phyloP scores from a whole-genome alignment of 2,888 invertebrate genomes.

The Ennomos quercinarius region DNA sequence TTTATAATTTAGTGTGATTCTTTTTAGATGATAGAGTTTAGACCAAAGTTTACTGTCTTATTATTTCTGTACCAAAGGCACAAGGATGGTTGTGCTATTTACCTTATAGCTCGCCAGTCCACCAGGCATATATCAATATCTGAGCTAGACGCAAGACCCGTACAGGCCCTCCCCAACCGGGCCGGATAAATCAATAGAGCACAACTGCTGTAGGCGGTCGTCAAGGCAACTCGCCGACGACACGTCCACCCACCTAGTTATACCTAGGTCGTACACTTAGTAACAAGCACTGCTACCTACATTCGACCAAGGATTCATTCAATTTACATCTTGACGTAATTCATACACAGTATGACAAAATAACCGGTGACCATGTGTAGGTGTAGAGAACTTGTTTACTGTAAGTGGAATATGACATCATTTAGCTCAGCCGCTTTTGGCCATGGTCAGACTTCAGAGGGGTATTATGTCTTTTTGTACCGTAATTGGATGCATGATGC shows the following conservation, averaged over 20 bases:
- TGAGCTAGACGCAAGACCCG: too few species aligned
- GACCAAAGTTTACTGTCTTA: too few species aligned
- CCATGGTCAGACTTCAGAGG: constrained; percentile 36
- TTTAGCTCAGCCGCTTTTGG: constrained; percentile 38
- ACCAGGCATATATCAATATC: too few species aligned
- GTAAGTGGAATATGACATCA: constrained; percentile 52
- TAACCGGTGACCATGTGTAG: constrained; percentile 7
- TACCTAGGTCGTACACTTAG: constrained; percentile 4
- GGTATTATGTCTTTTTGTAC: constrained; percentile 30
- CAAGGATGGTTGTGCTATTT: too few species aligned
- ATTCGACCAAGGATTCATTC: constrained; percentile 23
- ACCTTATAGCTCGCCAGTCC: too few species aligned
- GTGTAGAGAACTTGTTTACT: constrained; percentile 18
- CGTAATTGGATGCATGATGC: constrained; percentile 36
- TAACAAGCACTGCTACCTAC: constrained; percentile 35
- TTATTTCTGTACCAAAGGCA: too few species aligned
- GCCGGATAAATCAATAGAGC: too few species aligned
- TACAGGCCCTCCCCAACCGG: too few species aligned
- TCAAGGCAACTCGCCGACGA: constrained; percentile 20
- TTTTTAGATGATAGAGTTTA: too few species aligned
- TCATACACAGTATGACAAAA: constrained; percentile 29
- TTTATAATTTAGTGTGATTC: too few species aligned
- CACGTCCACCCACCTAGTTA: constrained; percentile 6
- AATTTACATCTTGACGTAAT: constrained; percentile 44
- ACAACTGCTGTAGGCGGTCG: constrained; percentile 3